phyloP scores from a whole-genome alignment of 2,888 invertebrate genomes.

The Scaptomyza parva region DNA sequence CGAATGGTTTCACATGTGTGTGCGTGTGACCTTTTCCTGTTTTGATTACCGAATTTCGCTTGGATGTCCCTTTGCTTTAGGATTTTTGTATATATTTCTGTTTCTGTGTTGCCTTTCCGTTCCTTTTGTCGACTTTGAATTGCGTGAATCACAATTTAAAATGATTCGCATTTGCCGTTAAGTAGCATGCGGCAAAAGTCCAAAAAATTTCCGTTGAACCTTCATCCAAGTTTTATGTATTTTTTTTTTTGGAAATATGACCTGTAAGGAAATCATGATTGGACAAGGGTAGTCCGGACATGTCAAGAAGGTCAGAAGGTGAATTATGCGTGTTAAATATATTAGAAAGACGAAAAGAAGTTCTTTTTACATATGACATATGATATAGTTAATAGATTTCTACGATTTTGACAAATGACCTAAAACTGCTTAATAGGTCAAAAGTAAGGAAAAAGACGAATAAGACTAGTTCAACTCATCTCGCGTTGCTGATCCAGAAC shows the following conservation, averaged over 20 bases:
- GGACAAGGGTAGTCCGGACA: background rate
- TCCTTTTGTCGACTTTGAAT: constrained; percentile 28
- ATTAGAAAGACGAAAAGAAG: too few relatives aligned
- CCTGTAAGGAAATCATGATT: background rate
- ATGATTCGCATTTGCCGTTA: constrained; percentile 77
- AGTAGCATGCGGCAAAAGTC: constrained; percentile 61
- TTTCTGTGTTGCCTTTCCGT: constrained; percentile 4
- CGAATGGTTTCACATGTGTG: constrained; percentile 18
- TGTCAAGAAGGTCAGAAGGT: too few relatives aligned
- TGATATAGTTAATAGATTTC: too few relatives aligned
- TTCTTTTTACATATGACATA: too few relatives aligned
- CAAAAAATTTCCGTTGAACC: constrained; percentile 52
- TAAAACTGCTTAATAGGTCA: too few relatives aligned
- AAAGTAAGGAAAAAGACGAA: too few relatives aligned
- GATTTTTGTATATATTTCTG: too few relatives aligned
- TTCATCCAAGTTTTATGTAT: too few relatives aligned
- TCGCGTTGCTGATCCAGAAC: too few relatives aligned
- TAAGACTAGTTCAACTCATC: too few relatives aligned
- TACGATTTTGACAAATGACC: too few relatives aligned
- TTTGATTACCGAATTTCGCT: constrained; percentile 54
- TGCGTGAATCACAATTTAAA: constrained; percentile 73
- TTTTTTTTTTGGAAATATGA: background rate
- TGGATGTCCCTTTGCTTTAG: constrained; percentile 46
- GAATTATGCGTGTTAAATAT: too few relatives aligned
- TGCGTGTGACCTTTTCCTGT: constrained; percentile 63